Percentiles rank a stretch among this genome's conserved stretches.
Evolutionary conservation across 2,113 vertebrate species (phyloP).

Genomic region (Callaeas wilsoni): DNA sequence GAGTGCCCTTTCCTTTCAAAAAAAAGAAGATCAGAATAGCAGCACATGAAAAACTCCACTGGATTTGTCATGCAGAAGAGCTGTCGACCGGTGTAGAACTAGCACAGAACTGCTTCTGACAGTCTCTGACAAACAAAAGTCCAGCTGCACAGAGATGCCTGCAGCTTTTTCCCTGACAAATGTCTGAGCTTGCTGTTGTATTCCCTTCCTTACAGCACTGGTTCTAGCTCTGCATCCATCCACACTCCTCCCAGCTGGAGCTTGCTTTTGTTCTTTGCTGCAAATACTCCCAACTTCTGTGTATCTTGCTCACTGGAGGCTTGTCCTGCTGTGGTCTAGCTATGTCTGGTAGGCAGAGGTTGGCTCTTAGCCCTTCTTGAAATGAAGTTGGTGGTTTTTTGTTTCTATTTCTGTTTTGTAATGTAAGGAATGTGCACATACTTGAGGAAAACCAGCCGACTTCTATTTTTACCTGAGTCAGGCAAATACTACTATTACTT

Average conservation of each 20-base stretch:
- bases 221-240: neutral
- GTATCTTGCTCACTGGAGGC: neutral
- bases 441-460: slow-evolving; percentile 26
- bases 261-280: neutral
- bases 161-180: neutral
- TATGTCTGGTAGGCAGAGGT: neutral
- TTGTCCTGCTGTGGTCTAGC: neutral
- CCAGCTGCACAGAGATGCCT: slow-evolving; percentile 15
- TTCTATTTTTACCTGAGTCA: slow-evolving; percentile 38
- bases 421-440: slow-evolving; percentile 43
- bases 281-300: neutral
- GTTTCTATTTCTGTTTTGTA: slow-evolving; percentile 32
- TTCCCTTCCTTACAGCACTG: neutral
- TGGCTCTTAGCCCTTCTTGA: neutral
- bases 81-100: neutral
- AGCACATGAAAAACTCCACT: neutral
- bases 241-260: neutral
- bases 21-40: neutral
- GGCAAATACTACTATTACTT: neutral
- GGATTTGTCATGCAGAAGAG: neutral
- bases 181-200: neutral
- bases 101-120: neutral
- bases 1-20: neutral
- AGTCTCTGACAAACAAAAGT: neutral
- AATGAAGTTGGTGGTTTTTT: neutral